A percentile compares a stretch with the other conserved stretches of the same genome.
phyloP scores from a whole-genome alignment of 2,113 vertebrate genomes.

The Drymodes brunneopygia region DNA sequence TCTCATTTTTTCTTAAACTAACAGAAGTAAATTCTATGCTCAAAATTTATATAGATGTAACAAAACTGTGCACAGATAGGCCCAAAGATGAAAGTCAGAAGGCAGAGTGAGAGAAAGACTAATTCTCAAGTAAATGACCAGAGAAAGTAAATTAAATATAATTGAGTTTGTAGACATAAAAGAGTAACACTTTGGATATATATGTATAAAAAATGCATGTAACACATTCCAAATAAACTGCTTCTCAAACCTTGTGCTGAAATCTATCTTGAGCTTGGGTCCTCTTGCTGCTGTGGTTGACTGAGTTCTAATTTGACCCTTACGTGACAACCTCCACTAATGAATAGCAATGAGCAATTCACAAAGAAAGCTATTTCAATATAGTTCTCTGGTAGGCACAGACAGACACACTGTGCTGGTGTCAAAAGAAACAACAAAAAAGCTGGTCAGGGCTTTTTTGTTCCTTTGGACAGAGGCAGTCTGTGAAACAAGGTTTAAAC shows the following conservation, averaged over 20 bases:
- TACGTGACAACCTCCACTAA: slow-evolving; percentile 19
- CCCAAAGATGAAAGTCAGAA: background rate
- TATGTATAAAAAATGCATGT: background rate
- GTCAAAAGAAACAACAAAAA: slow-evolving; percentile 45
- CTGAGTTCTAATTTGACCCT: slow-evolving; percentile 43
- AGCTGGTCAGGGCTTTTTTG: background rate
- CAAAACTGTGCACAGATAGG: background rate
- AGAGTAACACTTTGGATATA: background rate
- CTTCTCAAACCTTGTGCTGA: background rate
- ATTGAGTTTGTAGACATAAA: background rate
- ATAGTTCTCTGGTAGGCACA: slow-evolving; percentile 13
- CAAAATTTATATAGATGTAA: background rate
- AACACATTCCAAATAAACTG: background rate
- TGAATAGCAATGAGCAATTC: slow-evolving; percentile 60
- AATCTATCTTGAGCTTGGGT: background rate
- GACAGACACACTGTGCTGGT: slow-evolving; percentile 31
- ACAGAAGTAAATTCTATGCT: background rate
- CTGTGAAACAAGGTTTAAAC: slow-evolving; percentile 32
- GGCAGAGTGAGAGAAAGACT: background rate
- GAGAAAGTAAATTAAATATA: background rate
- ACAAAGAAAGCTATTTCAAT: slow-evolving; percentile 47
- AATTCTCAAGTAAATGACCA: background rate
- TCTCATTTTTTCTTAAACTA: background rate
- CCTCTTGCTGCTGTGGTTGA: background rate
- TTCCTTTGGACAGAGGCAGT: slow-evolving; percentile 16